Evolutionary conservation across 2,888 invertebrate species (phyloP).

Genomic region (Stenurella melanura): DNA sequence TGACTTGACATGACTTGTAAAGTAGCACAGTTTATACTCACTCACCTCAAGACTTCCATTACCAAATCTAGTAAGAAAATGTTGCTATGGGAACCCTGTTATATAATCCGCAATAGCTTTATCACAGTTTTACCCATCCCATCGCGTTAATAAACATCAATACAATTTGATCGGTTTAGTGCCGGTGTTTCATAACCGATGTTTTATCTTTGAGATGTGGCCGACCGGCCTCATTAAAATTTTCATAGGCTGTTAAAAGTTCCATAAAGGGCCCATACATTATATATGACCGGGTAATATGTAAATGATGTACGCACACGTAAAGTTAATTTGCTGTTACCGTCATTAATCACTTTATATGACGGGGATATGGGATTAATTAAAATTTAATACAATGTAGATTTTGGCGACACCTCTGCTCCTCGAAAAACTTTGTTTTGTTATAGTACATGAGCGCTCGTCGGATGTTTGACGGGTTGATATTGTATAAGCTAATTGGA

Average conservation of each 20-base stretch:
- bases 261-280: slow-evolving; percentile 6
- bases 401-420: slow-evolving; percentile 10
- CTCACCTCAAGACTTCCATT: too few species aligned
- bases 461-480: background rate
- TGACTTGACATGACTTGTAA: too few species aligned
- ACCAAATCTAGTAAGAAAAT: too few species aligned
- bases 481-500: background rate
- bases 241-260: slow-evolving; percentile 27
- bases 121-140: background rate
- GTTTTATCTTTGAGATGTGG: slow-evolving; percentile 16
- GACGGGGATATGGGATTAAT: slow-evolving; percentile 19
- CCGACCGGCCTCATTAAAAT: background rate
- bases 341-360: slow-evolving; percentile 27
- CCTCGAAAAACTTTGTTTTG: background rate
- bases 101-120: background rate
- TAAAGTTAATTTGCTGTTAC: slow-evolving; percentile 34
- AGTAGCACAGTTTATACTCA: too few species aligned
- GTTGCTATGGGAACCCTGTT: too few species aligned
- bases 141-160: background rate
- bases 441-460: background rate
- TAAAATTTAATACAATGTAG: slow-evolving; percentile 37
- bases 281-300: slow-evolving; percentile 14
- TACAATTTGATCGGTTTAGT: background rate
- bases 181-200: background rate
- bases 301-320: slow-evolving; percentile 26